Conservation (phyloP, 2,797 vertebrate species). For the Enteromius unitaeniatus region DNA sequence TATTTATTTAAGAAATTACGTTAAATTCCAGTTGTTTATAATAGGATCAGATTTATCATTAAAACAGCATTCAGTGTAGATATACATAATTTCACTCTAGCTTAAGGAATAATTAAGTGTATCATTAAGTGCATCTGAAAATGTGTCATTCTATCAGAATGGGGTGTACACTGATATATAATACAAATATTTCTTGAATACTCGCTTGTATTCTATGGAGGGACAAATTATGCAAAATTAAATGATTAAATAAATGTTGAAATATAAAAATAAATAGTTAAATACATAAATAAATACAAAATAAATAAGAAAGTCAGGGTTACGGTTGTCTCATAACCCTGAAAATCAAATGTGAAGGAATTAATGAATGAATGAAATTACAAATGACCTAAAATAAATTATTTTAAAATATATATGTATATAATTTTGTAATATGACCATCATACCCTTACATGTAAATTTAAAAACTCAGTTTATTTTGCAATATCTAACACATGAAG, state of each 20-base stretch:
- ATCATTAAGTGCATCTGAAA: background rate
- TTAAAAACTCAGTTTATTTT: background rate
- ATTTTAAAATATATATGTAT: no score
- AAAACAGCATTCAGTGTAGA: background rate
- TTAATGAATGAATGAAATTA: background rate
- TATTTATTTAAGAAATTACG: background rate
- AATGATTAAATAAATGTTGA: background rate
- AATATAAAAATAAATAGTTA: background rate
- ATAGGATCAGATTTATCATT: background rate
- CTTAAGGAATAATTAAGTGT: background rate
- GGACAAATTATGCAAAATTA: background rate
- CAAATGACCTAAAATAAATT: background rate
- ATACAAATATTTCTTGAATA: background rate
- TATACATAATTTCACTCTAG: background rate
- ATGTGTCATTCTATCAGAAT: background rate
- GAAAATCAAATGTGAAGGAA: background rate
- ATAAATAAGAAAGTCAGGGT: background rate
- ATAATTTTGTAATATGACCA: background rate
- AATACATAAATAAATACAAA: background rate
- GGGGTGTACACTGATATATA: background rate
- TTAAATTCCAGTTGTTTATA: background rate
- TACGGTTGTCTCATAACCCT: background rate
- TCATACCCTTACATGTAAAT: background rate
- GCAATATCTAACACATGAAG: background rate
- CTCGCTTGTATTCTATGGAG: background rate